Evolutionary conservation across 2,797 vertebrate genomes (phyloP).

Genomic region (Garrulus glandarius): DNA sequence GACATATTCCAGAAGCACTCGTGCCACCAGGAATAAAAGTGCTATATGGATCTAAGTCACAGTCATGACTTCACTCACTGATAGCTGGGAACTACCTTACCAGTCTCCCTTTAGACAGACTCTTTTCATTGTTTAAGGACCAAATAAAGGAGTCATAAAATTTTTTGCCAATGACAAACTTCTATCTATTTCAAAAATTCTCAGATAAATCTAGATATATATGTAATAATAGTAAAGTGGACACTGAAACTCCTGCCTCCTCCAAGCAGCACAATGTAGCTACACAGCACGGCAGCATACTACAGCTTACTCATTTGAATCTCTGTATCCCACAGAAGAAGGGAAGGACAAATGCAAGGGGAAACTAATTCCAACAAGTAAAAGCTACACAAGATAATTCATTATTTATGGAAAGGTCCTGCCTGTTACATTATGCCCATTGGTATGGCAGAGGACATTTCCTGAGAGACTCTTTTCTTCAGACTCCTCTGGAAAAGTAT

Average conservation of each 20-base stretch:
- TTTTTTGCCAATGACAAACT: background rate
- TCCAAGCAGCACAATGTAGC: background rate
- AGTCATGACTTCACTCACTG: background rate
- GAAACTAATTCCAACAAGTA: background rate
- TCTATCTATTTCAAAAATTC: background rate
- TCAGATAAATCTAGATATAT: background rate
- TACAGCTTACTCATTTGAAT: background rate
- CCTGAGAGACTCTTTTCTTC: background rate
- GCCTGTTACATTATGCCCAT: background rate
- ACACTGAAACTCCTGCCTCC: background rate
- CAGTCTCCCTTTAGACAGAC: background rate
- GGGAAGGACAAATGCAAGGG: background rate
- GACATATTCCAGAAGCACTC: background rate
- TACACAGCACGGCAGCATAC: fast-evolving
- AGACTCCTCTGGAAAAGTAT: background rate
- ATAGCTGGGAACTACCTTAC: background rate
- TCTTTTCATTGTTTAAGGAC: background rate
- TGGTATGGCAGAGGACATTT: background rate
- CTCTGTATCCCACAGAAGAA: background rate
- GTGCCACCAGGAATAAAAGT: background rate
- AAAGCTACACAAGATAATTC: background rate
- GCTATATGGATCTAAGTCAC: background rate
- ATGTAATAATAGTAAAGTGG: background rate
- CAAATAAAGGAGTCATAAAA: background rate
- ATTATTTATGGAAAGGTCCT: background rate